Evolutionary conservation across 2,113 vertebrate genomes (phyloP).

Genomic region (Pimephales promelas): DNA sequence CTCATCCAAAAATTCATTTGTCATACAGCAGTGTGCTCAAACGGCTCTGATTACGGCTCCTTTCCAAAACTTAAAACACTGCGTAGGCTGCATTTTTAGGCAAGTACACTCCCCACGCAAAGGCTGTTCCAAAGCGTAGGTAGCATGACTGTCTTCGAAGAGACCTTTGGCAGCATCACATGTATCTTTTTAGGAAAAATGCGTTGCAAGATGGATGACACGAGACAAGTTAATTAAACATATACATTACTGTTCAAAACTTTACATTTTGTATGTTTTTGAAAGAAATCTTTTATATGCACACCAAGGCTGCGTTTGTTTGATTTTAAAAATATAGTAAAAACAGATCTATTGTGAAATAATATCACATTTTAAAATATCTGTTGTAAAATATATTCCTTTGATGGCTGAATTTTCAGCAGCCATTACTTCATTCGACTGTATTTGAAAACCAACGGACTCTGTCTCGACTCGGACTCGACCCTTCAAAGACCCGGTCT

Average conservation of each 20-base stretch:
- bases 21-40: conserved; percentile 31
- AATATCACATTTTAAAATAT: not conserved
- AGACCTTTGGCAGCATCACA: conserved; percentile 6
- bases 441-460: too few relatives aligned
- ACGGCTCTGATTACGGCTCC: conserved; percentile 11
- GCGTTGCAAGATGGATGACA: not conserved
- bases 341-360: not conserved
- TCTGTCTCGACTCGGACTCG: too few relatives aligned
- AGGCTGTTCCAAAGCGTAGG: not conserved
- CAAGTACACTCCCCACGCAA: not conserved
- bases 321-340: not conserved
- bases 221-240: not conserved
- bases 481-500: too few relatives aligned
- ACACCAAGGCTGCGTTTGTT: not conserved
- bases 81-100: not conserved
- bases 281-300: not conserved
- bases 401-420: not conserved
- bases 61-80: not conserved
- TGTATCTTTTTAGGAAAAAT: not conserved
- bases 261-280: not conserved
- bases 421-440: not conserved
- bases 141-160: conserved; percentile 3
- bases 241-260: not conserved
- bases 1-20: conserved; percentile 48
- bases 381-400: not conserved